phyloP scores from a whole-genome alignment of 1,140 invertebrate genomes.

The Melanaphis sacchari region DNA sequence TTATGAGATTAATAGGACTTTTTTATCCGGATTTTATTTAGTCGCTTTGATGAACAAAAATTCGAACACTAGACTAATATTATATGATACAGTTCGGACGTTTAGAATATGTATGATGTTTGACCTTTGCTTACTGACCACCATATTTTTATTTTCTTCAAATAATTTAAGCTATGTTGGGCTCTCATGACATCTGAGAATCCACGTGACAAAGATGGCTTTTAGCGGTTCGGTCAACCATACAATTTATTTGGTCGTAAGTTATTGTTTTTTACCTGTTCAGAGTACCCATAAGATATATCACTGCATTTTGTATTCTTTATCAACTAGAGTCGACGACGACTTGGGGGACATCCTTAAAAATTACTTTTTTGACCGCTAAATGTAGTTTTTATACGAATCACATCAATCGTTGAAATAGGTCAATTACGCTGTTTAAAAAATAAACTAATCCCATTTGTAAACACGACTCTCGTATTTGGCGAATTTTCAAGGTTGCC shows the following conservation, averaged over 20 bases:
- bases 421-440: not conserved
- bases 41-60: not conserved
- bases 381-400: not conserved
- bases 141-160: not conserved
- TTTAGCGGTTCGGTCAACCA: slow-evolving; percentile 1
- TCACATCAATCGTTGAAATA: not conserved
- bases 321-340: not conserved
- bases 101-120: not conserved
- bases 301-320: not conserved
- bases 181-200: not conserved
- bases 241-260: slow-evolving; percentile 48
- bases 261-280: slow-evolving; percentile 9
- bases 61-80: not conserved
- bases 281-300: not conserved
- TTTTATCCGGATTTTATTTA: not conserved
- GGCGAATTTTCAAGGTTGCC: not conserved
- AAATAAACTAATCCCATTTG: not conserved
- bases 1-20: not conserved
- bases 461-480: not conserved
- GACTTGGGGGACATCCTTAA: not conserved
- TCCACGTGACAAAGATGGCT: not conserved
- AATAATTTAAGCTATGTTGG: not conserved
- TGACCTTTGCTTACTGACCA: not conserved
- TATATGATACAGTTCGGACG: not conserved
- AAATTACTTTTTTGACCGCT: not conserved